phyloP scores from a whole-genome alignment of 37 sponge, comb jelly and placozoan species.

The Cliona cf. orientalis region DNA sequence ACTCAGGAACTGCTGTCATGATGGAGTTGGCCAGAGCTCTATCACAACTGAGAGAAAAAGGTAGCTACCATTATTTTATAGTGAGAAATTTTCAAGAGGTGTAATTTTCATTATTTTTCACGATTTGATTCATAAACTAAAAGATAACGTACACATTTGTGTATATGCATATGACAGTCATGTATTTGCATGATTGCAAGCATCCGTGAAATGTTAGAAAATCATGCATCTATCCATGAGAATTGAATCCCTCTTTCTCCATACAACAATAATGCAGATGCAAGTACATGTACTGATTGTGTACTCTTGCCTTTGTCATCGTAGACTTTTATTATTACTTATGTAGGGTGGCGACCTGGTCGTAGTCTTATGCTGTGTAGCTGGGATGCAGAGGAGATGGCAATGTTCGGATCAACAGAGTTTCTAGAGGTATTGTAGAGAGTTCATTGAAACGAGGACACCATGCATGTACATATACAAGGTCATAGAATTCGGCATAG shows the following conservation, averaged over 20 bases:
- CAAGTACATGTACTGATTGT: neutral
- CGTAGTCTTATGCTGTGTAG: constrained; percentile 80
- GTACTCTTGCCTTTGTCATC: too few relatives aligned
- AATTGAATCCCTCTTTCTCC: neutral
- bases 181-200: neutral
- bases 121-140: neutral
- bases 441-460: too few relatives aligned
- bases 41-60: constrained; percentile 27
- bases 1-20: constrained; percentile 82
- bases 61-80: too few relatives aligned
- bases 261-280: too few relatives aligned
- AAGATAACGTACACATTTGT: neutral
- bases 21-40: constrained; percentile 72
- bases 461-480: too few relatives aligned
- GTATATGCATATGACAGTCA: neutral
- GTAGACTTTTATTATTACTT: neutral
- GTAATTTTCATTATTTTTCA: neutral
- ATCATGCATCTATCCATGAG: too few relatives aligned
- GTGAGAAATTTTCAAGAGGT: too few relatives aligned
- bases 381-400: constrained; percentile 95
- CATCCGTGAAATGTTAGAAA: too few relatives aligned
- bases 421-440: constrained; percentile 74
- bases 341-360: constrained; percentile 87
- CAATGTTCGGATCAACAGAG: constrained; percentile 85
- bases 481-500: too few relatives aligned